These are phyloP conservation scores for Antrozous pallidus DNA, from an alignment of 2,797 vertebrate genomes.

Conservation along the genomic window DNA sequence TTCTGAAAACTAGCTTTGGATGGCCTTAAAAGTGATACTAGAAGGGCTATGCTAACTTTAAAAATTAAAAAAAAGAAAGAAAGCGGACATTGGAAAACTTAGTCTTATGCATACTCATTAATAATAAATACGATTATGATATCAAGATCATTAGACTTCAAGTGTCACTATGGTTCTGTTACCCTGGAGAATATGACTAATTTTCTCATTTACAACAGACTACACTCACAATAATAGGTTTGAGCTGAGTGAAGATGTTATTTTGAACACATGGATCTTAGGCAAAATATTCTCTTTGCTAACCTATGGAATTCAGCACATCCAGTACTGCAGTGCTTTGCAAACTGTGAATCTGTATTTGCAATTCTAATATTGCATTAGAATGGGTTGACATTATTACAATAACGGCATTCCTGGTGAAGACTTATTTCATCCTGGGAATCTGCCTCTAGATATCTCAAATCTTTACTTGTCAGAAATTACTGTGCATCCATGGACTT, in stretches of 20 bases:
- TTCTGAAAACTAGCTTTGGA: slow-evolving; percentile 1
- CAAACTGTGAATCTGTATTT: neutral
- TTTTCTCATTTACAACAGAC: slow-evolving; percentile 10
- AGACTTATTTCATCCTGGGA: slow-evolving; percentile 30
- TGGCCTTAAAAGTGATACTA: neutral
- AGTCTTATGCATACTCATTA: slow-evolving; percentile 8
- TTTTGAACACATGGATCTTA: neutral
- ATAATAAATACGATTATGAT: neutral
- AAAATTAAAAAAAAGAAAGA: neutral
- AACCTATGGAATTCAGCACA: neutral
- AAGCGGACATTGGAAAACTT: neutral
- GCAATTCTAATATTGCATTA: neutral
- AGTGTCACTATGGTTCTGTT: neutral
- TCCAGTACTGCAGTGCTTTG: neutral
- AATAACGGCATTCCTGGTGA: neutral
- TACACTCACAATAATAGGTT: neutral
- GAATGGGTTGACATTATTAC: neutral
- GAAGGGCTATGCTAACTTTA: neutral
- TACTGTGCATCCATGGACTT: neutral
- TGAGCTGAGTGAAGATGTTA: neutral
- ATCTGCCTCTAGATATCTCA: neutral
- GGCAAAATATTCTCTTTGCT: neutral
- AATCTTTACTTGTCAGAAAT: neutral
- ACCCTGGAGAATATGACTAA: neutral
- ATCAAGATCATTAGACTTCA: neutral